Percentiles rank a stretch among this genome's conserved stretches.
phyloP scores from a whole-genome alignment of 2,888 invertebrate genomes.

The Yponomeuta plumbellus region DNA sequence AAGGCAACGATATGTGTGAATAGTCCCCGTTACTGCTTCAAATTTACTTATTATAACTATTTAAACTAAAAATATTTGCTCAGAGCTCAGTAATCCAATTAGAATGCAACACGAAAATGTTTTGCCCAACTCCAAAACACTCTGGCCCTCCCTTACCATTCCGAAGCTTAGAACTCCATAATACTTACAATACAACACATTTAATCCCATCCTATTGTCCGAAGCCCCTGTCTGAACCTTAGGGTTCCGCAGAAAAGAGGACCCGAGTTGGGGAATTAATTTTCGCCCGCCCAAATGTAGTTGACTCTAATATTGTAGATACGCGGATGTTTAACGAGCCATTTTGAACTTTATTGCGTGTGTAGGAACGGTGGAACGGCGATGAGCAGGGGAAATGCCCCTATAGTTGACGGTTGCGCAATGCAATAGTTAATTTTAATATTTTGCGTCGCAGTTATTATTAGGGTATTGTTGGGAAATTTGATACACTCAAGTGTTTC shows the following conservation, averaged over 20 bases:
- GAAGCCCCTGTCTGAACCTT: constrained; percentile 34
- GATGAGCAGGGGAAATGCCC: neutral
- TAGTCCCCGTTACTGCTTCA: too few species aligned
- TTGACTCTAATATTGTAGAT: constrained; percentile 37
- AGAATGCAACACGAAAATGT: neutral
- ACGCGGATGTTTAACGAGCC: neutral
- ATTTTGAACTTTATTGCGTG: neutral
- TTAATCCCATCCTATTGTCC: constrained; percentile 67
- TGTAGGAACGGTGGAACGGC: constrained; percentile 15
- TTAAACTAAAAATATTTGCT: neutral
- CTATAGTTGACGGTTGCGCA: neutral
- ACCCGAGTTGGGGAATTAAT: neutral
- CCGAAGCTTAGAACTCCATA: constrained; percentile 52
- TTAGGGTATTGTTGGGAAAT: constrained; percentile 46
- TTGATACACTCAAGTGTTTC: constrained; percentile 46
- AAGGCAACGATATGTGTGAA: too few species aligned
- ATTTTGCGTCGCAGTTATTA: constrained; percentile 29
- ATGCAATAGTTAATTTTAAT: neutral
- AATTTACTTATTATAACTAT: neutral
- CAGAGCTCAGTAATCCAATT: neutral
- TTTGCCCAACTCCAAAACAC: constrained; percentile 10
- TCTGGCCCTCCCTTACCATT: constrained; percentile 6
- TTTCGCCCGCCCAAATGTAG: constrained; percentile 52
- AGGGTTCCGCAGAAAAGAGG: constrained; percentile 27
- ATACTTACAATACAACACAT: constrained; percentile 63